These are phyloP conservation scores for Macrostomum lignano DNA, from an alignment of 1,140 invertebrate genomes.

Conservation along the genomic window DNA sequence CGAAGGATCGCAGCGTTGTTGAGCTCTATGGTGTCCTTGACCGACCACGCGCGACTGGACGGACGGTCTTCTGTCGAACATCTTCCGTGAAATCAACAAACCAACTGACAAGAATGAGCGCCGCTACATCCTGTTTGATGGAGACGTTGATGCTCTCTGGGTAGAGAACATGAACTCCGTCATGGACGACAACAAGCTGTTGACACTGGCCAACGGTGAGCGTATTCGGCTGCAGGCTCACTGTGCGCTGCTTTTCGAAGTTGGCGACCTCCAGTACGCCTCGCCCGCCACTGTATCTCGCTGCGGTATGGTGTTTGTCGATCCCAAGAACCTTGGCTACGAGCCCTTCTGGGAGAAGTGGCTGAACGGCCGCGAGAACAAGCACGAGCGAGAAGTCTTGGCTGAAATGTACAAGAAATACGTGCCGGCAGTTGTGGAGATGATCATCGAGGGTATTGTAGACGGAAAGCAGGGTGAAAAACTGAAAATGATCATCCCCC, in stretches of 20 bases:
- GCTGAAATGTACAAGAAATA: conserved; percentile 39
- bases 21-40: conserved; percentile 65
- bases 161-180: conserved; percentile 85
- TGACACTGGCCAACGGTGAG: conserved; percentile 64
- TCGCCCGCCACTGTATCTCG: conserved; percentile 28
- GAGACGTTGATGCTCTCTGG: conserved; percentile 68
- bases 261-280: conserved; percentile 35
- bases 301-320: conserved; percentile 32
- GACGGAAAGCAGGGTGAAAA: conserved; percentile 37
- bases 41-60: conserved; percentile 58
- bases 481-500: conserved; percentile 46
- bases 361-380: conserved; percentile 55
- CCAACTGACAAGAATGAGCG: conserved; percentile 37
- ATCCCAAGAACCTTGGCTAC: conserved; percentile 58
- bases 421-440: conserved; percentile 37
- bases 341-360: conserved; percentile 53
- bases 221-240: conserved; percentile 52
- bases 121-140: conserved; percentile 60
- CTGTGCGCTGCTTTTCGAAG: conserved; percentile 55
- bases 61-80: conserved; percentile 57
- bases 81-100: conserved; percentile 61
- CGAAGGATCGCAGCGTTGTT: conserved; percentile 51
- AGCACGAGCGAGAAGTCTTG: conserved; percentile 31
- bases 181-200: conserved; percentile 65
- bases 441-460: conserved; percentile 44